phyloP scores from a whole-genome alignment of 1,140 invertebrate species.

The Drosophila prosaltans region DNA sequence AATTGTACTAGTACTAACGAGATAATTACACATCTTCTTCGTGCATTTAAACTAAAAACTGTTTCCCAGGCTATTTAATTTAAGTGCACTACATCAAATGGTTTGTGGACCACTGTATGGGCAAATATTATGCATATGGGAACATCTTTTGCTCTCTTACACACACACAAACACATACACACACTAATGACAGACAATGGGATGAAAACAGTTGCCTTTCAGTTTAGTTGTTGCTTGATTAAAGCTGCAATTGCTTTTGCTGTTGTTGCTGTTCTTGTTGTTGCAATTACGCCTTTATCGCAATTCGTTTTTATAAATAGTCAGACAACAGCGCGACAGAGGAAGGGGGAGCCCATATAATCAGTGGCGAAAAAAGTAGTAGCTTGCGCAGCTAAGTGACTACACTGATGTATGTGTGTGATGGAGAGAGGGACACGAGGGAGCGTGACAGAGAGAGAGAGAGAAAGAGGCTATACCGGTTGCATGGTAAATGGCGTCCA shows the following conservation, averaged over 20 bases:
- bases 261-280: background rate
- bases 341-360: slow-evolving; percentile 25
- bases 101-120: slow-evolving; percentile 18
- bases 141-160: slow-evolving; percentile 30
- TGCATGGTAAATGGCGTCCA: slow-evolving; percentile 69
- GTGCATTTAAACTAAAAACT: background rate
- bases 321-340: slow-evolving; percentile 12
- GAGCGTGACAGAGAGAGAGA: slow-evolving; percentile 4
- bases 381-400: slow-evolving; percentile 65
- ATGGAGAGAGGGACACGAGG: slow-evolving; percentile 1
- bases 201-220: slow-evolving; percentile 20
- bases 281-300: slow-evolving; percentile 27
- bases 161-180: slow-evolving; percentile 10
- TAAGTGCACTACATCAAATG: background rate
- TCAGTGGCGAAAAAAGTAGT: slow-evolving; percentile 66
- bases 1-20: no score
- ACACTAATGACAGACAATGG: slow-evolving; percentile 8
- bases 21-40: background rate
- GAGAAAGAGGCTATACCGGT: slow-evolving; percentile 63
- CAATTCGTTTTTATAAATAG: slow-evolving; percentile 65
- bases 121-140: slow-evolving; percentile 70
- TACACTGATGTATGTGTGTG: background rate
- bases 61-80: slow-evolving; percentile 18
- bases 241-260: slow-evolving; percentile 21
- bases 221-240: slow-evolving; percentile 38